Conservation (phyloP, 1,140 invertebrate species). For the Cataglyphis hispanica region DNA sequence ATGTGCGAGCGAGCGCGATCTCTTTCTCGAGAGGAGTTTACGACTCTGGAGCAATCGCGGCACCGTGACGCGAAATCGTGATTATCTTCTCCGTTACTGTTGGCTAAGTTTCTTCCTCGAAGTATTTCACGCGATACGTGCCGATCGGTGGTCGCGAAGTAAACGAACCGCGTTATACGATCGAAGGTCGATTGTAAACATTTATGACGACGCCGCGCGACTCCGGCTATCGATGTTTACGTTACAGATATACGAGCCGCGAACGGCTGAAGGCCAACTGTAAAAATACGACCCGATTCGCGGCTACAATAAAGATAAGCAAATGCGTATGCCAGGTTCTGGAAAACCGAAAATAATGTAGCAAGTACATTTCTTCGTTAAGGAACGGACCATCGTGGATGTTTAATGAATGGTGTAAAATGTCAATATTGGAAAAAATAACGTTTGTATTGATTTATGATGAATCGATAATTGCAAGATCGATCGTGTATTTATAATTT, state of each 20-base stretch:
- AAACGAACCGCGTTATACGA: constrained; percentile 43
- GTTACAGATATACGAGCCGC: constrained; percentile 46
- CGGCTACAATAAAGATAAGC: constrained; percentile 63
- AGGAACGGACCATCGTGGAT: not conserved
- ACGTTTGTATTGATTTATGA: too few relatives aligned
- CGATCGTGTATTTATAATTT: not conserved
- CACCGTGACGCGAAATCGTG: constrained; percentile 8
- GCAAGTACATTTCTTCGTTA: not conserved
- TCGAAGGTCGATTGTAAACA: constrained; percentile 51
- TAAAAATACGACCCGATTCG: constrained; percentile 49
- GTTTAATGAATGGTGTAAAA: not conserved
- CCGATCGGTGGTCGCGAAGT: not conserved
- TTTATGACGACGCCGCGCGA: constrained; percentile 30
- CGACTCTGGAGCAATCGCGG: not conserved
- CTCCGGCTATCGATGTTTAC: constrained; percentile 49
- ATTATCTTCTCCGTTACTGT: constrained; percentile 34
- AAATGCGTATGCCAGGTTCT: not conserved
- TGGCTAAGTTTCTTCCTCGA: constrained; percentile 42
- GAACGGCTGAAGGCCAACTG: constrained; percentile 23
- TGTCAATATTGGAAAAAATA: not conserved
- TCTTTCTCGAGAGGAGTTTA: not conserved
- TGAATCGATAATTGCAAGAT: not conserved
- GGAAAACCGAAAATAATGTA: constrained; percentile 22
- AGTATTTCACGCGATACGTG: constrained; percentile 31
- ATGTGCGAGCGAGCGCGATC: not conserved